Conservation (phyloP, 2,113 vertebrate species). For the Spea bombifrons region DNA sequence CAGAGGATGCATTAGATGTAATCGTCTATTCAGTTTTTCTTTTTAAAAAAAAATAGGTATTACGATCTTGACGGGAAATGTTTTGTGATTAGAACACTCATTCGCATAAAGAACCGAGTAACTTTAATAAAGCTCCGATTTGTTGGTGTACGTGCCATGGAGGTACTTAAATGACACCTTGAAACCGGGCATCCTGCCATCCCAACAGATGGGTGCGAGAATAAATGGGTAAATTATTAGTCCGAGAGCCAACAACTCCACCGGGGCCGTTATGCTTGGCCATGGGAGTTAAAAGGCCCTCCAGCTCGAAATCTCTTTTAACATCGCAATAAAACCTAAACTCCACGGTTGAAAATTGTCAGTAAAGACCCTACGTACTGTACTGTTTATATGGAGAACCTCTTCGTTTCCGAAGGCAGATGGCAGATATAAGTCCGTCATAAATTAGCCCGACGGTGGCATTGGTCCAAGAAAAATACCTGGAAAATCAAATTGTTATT, state of each 20-base stretch:
- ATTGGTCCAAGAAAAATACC: not conserved
- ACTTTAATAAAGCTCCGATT: conserved; percentile 7
- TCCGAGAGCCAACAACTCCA: conserved; percentile 19
- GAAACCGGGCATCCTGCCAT: conserved; percentile 44
- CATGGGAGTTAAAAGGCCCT: conserved; percentile 23
- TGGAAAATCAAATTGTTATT: conserved; percentile 7
- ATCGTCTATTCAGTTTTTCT: not conserved
- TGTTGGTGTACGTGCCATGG: not conserved
- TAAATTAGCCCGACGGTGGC: not conserved
- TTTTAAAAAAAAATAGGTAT: no score
- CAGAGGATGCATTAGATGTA: not conserved
- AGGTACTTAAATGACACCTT: conserved; percentile 33
- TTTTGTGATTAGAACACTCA: conserved; percentile 2
- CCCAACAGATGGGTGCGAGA: conserved; percentile 37
- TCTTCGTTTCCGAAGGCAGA: not conserved
- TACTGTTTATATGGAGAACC: not conserved
- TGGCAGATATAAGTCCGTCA: not conserved
- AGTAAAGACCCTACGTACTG: not conserved
- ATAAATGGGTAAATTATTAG: conserved; percentile 22
- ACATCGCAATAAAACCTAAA: not conserved
- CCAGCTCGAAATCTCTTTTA: conserved; percentile 8
- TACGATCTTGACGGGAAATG: no score
- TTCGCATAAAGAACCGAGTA: conserved; percentile 11
- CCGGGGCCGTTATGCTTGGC: conserved; percentile 23
- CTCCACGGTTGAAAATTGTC: not conserved